phyloP scores from a whole-genome alignment of 2,797 vertebrate genomes.

The Pseudopleuronectes americanus region DNA sequence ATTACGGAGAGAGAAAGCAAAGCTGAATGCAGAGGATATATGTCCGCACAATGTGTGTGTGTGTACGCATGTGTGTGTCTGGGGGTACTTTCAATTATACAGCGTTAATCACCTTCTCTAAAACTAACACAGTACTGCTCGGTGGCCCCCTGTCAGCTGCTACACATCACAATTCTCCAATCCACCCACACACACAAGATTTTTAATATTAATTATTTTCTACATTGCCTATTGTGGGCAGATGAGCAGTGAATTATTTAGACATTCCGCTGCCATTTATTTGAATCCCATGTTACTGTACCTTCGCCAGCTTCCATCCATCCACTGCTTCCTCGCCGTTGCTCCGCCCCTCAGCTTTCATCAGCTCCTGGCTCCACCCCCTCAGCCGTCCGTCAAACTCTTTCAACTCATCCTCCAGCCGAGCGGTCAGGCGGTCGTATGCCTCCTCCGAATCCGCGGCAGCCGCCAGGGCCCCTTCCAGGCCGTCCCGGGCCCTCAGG shows the following conservation, averaged over 20 bases:
- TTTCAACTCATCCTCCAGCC: slow-evolving; percentile 86
- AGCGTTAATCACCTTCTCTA: slow-evolving; percentile 59
- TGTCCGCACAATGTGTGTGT: slow-evolving; percentile 43
- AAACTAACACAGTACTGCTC: slow-evolving; percentile 38
- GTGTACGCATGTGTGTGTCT: slow-evolving; percentile 38
- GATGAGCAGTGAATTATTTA: slow-evolving; percentile 45
- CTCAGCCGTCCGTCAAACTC: slow-evolving; percentile 84
- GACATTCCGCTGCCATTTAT: slow-evolving; percentile 24
- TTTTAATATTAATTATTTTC: slow-evolving; percentile 45
- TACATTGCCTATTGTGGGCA: slow-evolving; percentile 50
- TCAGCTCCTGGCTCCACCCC: slow-evolving; percentile 86
- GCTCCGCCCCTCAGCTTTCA: slow-evolving; percentile 85
- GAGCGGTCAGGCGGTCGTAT: slow-evolving; percentile 82
- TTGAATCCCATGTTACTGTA: slow-evolving; percentile 70
- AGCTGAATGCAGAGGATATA: slow-evolving; percentile 41
- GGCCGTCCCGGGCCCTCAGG: slow-evolving; percentile 81
- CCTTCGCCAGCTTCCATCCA: slow-evolving; percentile 91
- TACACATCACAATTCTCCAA: slow-evolving; percentile 25
- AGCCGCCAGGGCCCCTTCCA: slow-evolving; percentile 86
- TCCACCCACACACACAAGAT: slow-evolving; percentile 3
- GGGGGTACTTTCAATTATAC: slow-evolving; percentile 47
- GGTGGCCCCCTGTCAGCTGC: slow-evolving; percentile 38
- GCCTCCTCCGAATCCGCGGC: slow-evolving; percentile 90
- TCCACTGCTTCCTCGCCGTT: slow-evolving; percentile 89
- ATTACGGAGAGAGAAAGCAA: slow-evolving; percentile 68